Evolutionary conservation across 2,113 vertebrate genomes (phyloP), one percentile per base, ranked within the genome.

Genomic region (Prunella fulvescens): DNA sequence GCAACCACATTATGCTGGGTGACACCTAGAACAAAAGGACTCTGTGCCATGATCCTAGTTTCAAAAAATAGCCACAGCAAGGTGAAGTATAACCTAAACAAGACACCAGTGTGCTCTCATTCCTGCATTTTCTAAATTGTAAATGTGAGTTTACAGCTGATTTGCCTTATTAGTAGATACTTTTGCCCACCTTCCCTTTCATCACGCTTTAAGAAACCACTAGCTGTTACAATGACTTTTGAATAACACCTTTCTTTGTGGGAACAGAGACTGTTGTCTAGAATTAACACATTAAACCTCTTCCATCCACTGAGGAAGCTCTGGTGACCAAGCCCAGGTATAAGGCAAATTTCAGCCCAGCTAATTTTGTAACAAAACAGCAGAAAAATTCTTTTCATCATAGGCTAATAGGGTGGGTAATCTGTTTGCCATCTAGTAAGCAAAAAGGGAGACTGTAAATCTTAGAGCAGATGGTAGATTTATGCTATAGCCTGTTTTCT

Each of bases 381-480:
- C 78, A 18, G 64, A 94, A 96, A 90, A 91, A 73, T 37, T 35
- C 19, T 23, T 83, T 79, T 95, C 39, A 56, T 26, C 2, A 1
- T 48, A 40, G 64, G 35, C 23, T 92, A 81, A 88, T 25, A 65
- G 53, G 40, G 22, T 79, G 39, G 15, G n/a, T 91, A 96, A 95
- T 87, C 35, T 90, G 24, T 81, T 90, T 71, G 73, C 88, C 73
- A 88, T 62, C 77, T 69, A 74, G 67, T 62, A 81, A 90, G 40
- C 70, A 81, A 86, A 83, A 83, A 58, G 39, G 31, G 29, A 93
- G 44, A 67, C 44, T 86, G 54, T 40, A 51, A 54, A 82, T 96
- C 92, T 90, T 88, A 35, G 57, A 92, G 57, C 83, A 96, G 93
- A 93, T 90, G 85, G 88, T 81, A 78, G 66, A 89, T 93, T 91